A percentile compares a stretch with the other conserved stretches of the same genome.
These are phyloP conservation scores for Epinotia bilunana DNA, from an alignment of 2,888 invertebrate species.

Conservation along the genomic window DNA sequence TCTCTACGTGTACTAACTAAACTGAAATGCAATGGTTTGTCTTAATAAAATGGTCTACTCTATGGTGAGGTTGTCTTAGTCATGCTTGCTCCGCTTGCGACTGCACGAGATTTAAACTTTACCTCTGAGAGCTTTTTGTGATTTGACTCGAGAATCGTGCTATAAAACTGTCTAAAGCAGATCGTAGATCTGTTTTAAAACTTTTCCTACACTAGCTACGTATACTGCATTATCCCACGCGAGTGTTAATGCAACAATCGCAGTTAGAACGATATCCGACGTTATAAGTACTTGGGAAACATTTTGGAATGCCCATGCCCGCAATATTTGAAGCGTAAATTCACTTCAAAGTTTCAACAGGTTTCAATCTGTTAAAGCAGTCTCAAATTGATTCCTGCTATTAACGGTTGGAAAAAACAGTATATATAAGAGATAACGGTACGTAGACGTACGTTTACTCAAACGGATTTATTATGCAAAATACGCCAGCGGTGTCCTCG, in stretches of 20 bases:
- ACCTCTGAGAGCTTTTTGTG: slow-evolving; percentile 25
- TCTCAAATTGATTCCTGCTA: not conserved
- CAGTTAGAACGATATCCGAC: slow-evolving; percentile 1
- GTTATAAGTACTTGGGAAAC: not conserved
- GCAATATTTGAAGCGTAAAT: not conserved
- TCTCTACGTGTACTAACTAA: too few relatives aligned
- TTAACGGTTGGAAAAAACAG: not conserved
- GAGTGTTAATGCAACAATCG: slow-evolving; percentile 2
- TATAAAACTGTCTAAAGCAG: slow-evolving; percentile 31
- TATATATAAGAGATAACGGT: not conserved
- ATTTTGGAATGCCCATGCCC: not conserved
- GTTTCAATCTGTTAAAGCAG: not conserved
- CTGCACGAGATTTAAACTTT: slow-evolving; percentile 23
- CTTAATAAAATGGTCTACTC: slow-evolving; percentile 23
- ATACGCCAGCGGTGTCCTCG: slow-evolving; percentile 17
- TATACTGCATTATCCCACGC: slow-evolving; percentile 3
- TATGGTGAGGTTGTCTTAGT: slow-evolving; percentile 27
- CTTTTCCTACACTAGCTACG: slow-evolving; percentile 3
- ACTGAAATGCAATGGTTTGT: too few relatives aligned
- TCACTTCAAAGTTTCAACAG: slow-evolving; percentile 9
- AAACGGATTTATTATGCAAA: slow-evolving; percentile 17
- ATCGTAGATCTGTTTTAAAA: slow-evolving; percentile 12
- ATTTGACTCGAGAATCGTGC: slow-evolving; percentile 25
- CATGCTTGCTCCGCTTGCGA: slow-evolving; percentile 17
- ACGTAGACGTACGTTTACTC: not conserved